Evolutionary conservation across 1,140 invertebrate species (phyloP).

Genomic region (Apis cerana): DNA sequence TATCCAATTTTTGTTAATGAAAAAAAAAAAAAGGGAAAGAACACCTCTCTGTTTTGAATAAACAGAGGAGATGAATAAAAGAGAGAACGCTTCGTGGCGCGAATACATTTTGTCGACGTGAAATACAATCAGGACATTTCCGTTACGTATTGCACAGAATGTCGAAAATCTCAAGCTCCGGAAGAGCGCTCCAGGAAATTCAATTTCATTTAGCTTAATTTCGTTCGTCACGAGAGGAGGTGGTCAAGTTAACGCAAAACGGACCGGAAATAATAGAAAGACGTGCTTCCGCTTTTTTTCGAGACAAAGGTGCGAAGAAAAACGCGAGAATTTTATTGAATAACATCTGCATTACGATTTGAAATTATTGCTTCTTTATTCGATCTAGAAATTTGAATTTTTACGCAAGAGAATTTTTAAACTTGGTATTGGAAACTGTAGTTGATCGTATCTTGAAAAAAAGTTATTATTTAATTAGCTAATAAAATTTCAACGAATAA

Average conservation of each 20-base stretch:
- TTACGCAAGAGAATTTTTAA: no score
- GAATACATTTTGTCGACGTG: neutral
- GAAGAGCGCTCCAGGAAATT: neutral
- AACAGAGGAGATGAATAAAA: neutral
- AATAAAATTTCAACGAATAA: no score
- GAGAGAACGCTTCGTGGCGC: neutral
- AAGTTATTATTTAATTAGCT: no score
- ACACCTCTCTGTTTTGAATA: neutral
- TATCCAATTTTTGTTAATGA: neutral
- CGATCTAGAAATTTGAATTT: no score
- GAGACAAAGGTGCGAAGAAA: neutral
- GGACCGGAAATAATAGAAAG: neutral
- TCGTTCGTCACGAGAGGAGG: neutral
- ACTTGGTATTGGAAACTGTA: no score
- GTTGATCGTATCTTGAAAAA: no score
- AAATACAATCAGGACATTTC: neutral
- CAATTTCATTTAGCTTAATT: slow-evolving; percentile 26
- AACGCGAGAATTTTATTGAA: neutral
- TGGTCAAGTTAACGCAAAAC: slow-evolving; percentile 8
- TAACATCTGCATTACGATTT: neutral
- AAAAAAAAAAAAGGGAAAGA: neutral
- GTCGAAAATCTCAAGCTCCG: neutral
- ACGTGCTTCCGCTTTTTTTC: neutral
- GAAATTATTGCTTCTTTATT: neutral
- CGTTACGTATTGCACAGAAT: neutral